Base-by-base conservation (phyloP, 2,888 invertebrate species). In the Tachystola acroxantha region DNA sequence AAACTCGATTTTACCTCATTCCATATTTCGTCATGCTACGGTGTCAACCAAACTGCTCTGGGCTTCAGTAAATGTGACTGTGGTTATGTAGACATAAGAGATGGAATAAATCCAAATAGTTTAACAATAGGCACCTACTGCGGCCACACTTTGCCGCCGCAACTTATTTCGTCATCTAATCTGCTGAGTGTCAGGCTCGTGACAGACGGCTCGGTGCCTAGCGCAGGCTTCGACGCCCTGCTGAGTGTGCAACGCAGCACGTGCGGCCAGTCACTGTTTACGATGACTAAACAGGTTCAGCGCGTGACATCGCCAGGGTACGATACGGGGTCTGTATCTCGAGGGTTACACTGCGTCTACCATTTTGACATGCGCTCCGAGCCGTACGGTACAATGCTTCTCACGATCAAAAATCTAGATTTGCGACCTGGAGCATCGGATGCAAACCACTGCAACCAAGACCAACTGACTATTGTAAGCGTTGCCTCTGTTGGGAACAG, bases 31-130 rank as follows among this genome's bases (percentile, higher is more conserved):
- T 61, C 82, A 1, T 87, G 88, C 44, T 38, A 45, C 20, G 64
- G 71, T 37, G 55, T 72, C 1, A 84, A 80, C 48, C 77, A 82
- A 53, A 86, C 80, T 10, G 67, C 64, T n/a, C 41, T 69, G 36
- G 75, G 73, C 1, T 67, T 68, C 11, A 69, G 53, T 16, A 75
- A 80, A 19, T 96, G 96, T 64, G 71, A 76, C 1, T 94, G 93
- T 47, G 94, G 96, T 70, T 93, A 82, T 50, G 58, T 96, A 7
- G 92, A 94, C 87, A 62, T 94, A 33, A 88, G 85, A 37, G 96
- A 96, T 70, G 96, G 96, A 0, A 57, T 88, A 7, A 91, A 91
- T 33, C 88, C 89, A 2, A 89, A 89, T 49, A 89, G 92, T 28
- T 89, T 92, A 37, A 47, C 89, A 10, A 91, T 95, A 11, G 91